Evolutionary conservation across 2,113 vertebrate species (phyloP).

Genomic region (Oceanites oceanicus): DNA sequence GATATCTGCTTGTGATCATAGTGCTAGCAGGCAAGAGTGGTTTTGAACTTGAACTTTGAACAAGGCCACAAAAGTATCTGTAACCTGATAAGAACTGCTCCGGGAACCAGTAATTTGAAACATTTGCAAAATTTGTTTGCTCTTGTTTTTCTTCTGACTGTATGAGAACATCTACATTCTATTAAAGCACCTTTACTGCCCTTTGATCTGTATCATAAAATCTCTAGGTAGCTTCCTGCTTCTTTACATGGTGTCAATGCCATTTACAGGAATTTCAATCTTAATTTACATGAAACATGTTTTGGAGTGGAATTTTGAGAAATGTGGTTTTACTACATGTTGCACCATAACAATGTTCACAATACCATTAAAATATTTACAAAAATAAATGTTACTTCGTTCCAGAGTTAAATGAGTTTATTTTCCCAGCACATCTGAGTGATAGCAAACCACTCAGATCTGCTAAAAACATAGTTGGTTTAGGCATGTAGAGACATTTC

Average conservation of each 20-base stretch:
- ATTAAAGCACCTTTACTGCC: background rate
- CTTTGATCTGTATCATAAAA: background rate
- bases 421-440: background rate
- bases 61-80: background rate
- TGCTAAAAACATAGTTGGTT: background rate
- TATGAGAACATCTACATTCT: background rate
- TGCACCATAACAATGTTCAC: background rate
- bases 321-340: background rate
- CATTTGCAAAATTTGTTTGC: background rate
- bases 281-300: background rate
- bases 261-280: background rate
- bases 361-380: background rate
- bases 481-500: background rate
- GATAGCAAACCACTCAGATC: background rate
- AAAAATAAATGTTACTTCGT: background rate
- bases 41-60: background rate
- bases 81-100: background rate
- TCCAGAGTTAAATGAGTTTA: background rate
- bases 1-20: background rate
- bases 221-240: background rate
- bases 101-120: background rate
- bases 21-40: background rate
- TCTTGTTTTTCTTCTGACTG: background rate
- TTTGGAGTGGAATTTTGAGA: background rate
- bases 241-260: background rate